Evolutionary conservation across 2,113 vertebrate genomes (phyloP), one percentile per base, ranked within the genome.

Genomic region (Ptychochromis oligacanthus): DNA sequence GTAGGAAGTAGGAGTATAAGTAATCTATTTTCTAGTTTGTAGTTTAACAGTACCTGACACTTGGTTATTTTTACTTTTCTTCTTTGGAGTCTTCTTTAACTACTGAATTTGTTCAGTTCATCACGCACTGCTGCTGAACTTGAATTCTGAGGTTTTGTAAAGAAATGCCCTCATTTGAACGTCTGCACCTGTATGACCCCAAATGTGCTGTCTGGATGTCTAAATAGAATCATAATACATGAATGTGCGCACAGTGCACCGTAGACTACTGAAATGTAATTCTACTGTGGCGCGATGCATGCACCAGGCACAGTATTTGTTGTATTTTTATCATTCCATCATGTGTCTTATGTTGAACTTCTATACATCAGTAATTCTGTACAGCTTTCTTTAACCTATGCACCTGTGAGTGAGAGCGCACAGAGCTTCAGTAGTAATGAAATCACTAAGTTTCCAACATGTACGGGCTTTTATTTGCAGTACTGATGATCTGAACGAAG

Each of bases 171-270:
- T 87, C 83, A 60, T 87, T 92, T 80, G 1, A 87, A 82, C 64
- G 2, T 40, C 22, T 87, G 90, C 92, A 94, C 91, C 93, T 94
- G 93, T 84, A 40, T 89, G 88, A 89, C 88, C 91, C 40, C 55
- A 88, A 90, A 90, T 58, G 40, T 64, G 74, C 38, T 78, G n/a
- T 58, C 61, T 74, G n/a, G 31, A 74, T 79, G 67, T 77, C 76
- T 60, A 87, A 67, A 81, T 24, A 31, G 60, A 74, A 31, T 22
- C 61, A 60, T 9, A 80, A 40, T 18, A 83, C 57, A 89, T 14
- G n/a, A 11, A 62, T 20, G 34, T 8, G 9, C 65, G 75, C 15
- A 80, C 52, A 31, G 17, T 36, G 40, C 60, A 64, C 18, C 55
- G 28, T 8, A 79, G 58, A 78, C 4, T 52, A 13, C 20, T 18